These are phyloP conservation scores for Strix aluco DNA, from an alignment of 2,113 vertebrate genomes.

Conservation along the genomic window DNA sequence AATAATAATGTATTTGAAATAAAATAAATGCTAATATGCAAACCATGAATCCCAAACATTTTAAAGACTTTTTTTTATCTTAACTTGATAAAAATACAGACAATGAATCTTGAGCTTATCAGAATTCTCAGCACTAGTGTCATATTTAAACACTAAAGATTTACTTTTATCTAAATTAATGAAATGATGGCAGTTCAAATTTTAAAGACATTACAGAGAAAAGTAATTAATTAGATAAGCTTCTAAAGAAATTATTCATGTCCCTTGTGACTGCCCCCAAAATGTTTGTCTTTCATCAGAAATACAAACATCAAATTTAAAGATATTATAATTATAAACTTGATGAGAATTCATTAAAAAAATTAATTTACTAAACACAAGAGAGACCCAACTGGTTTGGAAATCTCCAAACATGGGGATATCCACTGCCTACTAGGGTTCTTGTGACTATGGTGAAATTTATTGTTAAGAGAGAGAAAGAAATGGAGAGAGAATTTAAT, in stretches of 20 bases:
- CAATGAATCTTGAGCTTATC: constrained; percentile 50
- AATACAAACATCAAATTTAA: constrained; percentile 80
- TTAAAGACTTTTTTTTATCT: background rate
- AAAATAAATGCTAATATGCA: background rate
- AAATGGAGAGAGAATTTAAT: background rate
- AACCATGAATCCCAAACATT: constrained; percentile 1
- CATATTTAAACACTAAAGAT: constrained; percentile 69
- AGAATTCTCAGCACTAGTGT: constrained; percentile 62
- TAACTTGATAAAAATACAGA: constrained; percentile 22
- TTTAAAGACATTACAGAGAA: constrained; percentile 87
- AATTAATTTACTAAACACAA: constrained; percentile 72
- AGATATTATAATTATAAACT: constrained; percentile 79
- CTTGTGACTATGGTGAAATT: background rate
- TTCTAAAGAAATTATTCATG: constrained; percentile 92
- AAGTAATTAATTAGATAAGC: constrained; percentile 87
- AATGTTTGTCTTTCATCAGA: constrained; percentile 88
- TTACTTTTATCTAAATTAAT: constrained; percentile 87
- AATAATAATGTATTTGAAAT: background rate
- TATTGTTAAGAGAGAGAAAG: background rate
- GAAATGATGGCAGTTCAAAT: constrained; percentile 81
- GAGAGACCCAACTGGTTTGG: constrained; percentile 18
- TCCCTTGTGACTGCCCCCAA: constrained; percentile 79
- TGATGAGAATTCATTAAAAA: constrained; percentile 75
- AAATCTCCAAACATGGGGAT: constrained; percentile 44
- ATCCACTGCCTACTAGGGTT: background rate